Conservation (phyloP, 37 sponge, comb jelly and placozoan species). For the Hormiphora californensis region DNA sequence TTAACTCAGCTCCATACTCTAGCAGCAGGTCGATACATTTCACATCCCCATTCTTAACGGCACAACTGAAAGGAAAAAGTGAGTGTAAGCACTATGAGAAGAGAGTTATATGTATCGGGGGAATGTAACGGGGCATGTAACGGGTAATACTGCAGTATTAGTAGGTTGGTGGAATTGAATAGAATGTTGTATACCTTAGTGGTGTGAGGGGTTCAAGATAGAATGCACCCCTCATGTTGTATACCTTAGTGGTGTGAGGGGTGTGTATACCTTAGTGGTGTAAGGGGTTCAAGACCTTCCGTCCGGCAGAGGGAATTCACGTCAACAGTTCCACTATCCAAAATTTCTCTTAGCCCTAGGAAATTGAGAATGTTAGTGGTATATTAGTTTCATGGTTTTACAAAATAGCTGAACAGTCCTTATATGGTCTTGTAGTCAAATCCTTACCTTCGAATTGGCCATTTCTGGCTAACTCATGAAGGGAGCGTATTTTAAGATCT, state of each 20-base stretch:
- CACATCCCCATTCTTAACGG: constrained; percentile 30
- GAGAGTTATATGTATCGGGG: no score
- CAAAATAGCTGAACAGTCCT: neutral
- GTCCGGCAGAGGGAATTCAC: constrained; percentile 32
- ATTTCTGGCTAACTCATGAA: constrained; percentile 49
- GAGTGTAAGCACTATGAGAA: no score
- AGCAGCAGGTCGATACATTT: constrained; percentile 27
- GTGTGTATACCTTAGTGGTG: constrained; percentile 18
- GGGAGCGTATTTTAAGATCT: constrained; percentile 1
- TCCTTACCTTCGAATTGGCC: constrained; percentile 37
- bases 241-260: constrained; percentile 16
- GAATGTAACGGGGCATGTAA: no score
- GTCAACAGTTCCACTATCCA: constrained; percentile 6
- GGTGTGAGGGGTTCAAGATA: constrained; percentile 15
- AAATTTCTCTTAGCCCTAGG: neutral
- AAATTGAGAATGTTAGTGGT: neutral
- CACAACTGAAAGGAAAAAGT: constrained; percentile 55
- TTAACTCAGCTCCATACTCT: constrained; percentile 37
- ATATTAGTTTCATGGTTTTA: no score
- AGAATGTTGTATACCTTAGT: no score
- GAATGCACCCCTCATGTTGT: no score
- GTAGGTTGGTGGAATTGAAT: no score
- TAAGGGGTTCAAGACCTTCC: constrained; percentile 16
- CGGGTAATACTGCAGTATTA: no score
- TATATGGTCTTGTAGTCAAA: neutral